Evolutionary conservation across 2,888 invertebrate genomes (phyloP).

Genomic region (Nycteola revayana): DNA sequence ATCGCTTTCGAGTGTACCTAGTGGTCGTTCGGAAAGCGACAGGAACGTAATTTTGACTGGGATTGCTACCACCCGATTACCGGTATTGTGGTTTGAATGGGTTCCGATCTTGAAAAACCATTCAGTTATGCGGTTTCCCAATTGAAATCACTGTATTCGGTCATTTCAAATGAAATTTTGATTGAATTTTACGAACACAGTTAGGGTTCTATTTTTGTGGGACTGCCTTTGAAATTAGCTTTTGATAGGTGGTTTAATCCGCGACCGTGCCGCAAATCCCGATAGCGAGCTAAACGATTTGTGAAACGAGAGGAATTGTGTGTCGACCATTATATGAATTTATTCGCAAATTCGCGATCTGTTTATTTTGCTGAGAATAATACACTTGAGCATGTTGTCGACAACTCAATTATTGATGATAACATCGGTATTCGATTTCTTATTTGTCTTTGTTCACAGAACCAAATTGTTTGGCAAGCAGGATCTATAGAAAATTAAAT

Average conservation of each 20-base stretch:
- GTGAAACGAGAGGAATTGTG: conserved; percentile 1
- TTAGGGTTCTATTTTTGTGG: conserved; percentile 21
- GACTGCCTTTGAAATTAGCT: too few species aligned
- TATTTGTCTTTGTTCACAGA: conserved; percentile 7
- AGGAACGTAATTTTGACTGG: conserved; percentile 44
- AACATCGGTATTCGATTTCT: conserved; percentile 6
- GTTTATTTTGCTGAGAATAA: too few species aligned
- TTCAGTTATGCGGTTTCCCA: conserved; percentile 40
- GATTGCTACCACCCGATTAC: conserved; percentile 52
- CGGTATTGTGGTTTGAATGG: conserved; percentile 59
- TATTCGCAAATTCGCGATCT: too few species aligned
- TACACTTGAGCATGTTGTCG: too few species aligned
- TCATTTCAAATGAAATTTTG: conserved; percentile 35
- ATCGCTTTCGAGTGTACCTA: conserved; percentile 26
- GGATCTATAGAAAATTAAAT: conserved; percentile 34
- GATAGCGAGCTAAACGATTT: conserved; percentile 1
- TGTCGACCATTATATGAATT: too few species aligned
- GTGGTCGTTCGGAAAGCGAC: conserved; percentile 33
- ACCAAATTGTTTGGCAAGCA: conserved; percentile 17
- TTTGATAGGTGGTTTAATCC: conserved; percentile 12
- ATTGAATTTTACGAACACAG: conserved; percentile 36
- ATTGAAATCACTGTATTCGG: conserved; percentile 38
- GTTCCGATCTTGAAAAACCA: conserved; percentile 62
- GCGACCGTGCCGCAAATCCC: conserved; percentile 1
- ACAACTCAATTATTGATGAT: not conserved